Conservation (phyloP, 2,888 invertebrate genomes). For the Heterodera filipjevi region DNA sequence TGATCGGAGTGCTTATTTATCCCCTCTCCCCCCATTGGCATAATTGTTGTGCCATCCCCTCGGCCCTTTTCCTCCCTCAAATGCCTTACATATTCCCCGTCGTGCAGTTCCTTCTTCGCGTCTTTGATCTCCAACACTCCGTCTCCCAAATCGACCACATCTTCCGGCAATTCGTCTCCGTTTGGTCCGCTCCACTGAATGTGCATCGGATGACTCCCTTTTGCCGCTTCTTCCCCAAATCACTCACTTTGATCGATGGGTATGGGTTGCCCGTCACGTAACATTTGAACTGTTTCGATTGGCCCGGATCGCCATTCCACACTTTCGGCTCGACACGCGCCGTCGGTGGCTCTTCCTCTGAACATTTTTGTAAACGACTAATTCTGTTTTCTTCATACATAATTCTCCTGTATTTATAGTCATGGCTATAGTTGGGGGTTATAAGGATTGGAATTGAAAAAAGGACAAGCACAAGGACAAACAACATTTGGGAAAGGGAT, state of each 20-base stretch:
- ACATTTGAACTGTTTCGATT: slow-evolving; percentile 60
- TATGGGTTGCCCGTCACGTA: slow-evolving; percentile 45
- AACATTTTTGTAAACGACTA: slow-evolving; percentile 12
- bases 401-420: no score
- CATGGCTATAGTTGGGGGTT: no score
- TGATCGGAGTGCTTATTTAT: no score
- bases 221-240: not conserved
- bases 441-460: no score
- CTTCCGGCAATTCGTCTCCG: slow-evolving; percentile 55
- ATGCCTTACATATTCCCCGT: slow-evolving; percentile 38
- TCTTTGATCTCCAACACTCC: slow-evolving; percentile 48
- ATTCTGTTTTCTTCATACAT: no score
- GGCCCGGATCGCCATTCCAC: slow-evolving; percentile 64
- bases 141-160: slow-evolving; percentile 61
- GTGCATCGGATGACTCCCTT: not conserved
- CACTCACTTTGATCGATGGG: slow-evolving; percentile 19
- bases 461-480: no score
- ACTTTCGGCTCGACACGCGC: slow-evolving; percentile 61
- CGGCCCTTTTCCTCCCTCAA: no score
- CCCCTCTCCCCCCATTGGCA: no score
- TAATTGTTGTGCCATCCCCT: no score
- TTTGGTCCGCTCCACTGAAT: slow-evolving; percentile 61
- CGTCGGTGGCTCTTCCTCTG: slow-evolving; percentile 63
- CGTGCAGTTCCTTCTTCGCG: slow-evolving; percentile 43
- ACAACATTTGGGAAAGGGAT: no score